These are phyloP conservation scores for Arrhamphus sclerolepis DNA, from an alignment of 2,797 vertebrate genomes.

Conservation along the genomic window DNA sequence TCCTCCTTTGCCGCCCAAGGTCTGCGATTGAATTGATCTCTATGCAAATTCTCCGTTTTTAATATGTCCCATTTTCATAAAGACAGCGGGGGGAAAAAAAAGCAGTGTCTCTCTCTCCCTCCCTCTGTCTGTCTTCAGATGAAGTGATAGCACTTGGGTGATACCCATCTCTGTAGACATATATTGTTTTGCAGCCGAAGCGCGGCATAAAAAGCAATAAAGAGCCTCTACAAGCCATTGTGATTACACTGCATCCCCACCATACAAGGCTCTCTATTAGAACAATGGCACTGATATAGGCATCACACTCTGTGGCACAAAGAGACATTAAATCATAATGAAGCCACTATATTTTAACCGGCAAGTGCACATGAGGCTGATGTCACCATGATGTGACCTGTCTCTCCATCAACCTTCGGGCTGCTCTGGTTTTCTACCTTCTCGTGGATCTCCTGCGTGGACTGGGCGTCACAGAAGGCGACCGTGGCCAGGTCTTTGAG, in stretches of 20 bases:
- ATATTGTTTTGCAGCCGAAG: conserved; percentile 62
- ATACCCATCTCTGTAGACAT: conserved; percentile 66
- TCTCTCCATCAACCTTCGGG: conserved; percentile 18
- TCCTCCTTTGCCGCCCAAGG: conserved; percentile 48
- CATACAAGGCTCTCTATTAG: conserved; percentile 66
- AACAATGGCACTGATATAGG: conserved; percentile 62
- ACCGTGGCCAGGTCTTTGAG: conserved; percentile 96
- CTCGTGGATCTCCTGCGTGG: conserved; percentile 97
- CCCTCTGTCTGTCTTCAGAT: conserved; percentile 62
- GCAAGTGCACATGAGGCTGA: conserved; percentile 54
- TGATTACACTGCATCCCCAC: conserved; percentile 75
- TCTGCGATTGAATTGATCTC: conserved; percentile 76
- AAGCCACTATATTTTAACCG: conserved; percentile 72
- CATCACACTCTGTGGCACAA: conserved; percentile 46
- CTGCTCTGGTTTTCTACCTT: conserved; percentile 80
- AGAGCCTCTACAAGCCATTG: conserved; percentile 70
- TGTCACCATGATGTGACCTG: conserved; percentile 17
- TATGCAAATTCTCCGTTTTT: conserved; percentile 73
- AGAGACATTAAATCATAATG: conserved; percentile 75
- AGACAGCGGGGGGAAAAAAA: conserved; percentile 49
- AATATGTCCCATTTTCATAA: conserved; percentile 75
- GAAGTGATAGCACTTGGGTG: conserved; percentile 63
- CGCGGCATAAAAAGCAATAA: conserved; percentile 77
- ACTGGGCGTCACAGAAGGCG: conserved; percentile 96
- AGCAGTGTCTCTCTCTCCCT: conserved; percentile 21